Base-by-base conservation (phyloP, 2,888 invertebrate species). In the Nomada hirtipes region DNA sequence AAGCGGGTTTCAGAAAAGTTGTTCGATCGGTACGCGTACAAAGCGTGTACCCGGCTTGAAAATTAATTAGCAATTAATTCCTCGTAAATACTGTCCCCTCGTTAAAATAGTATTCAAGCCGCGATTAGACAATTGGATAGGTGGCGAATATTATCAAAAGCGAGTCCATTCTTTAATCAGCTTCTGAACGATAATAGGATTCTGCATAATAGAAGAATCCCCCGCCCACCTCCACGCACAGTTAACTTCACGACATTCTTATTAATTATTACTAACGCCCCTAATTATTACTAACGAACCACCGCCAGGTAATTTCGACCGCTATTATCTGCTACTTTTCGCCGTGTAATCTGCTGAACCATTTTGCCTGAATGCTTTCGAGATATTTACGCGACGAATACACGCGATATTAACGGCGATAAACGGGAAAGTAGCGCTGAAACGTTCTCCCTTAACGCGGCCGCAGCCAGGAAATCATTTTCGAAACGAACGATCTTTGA, bases 111-210 rank as follows among this genome's bases (percentile, higher is more conserved):
- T 29, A 55, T 50, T 36, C 52, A 26, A n/a, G 23, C 23, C 29
- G 36, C 65, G 55, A 65, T 70, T 55, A 69, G 60, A 63, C 67
- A 29, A 61, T 61, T 50, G 52, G 20, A 13, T 11, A n/a, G 0
- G 13, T 18, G 50, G 20, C 75, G n/a, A 29, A 10, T 86, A 73
- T 86, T 86, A 89, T 85, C 81, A 78, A 85, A 86, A 47, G 83
- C 81, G 76, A 86, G 84, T 88, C 88, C 90, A 88, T 88, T 89
- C 86, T 86, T 90, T 90, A 88, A 90, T 88, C 87, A 83, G 78
- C 71, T 80, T 20, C 73, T 77, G 84, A 83, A 83, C 85, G 87
- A 83, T 88, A 90, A 83, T 79, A 85, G 81, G 73, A 61, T 80
- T 75, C 79, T 63, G 65, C 82, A 77, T 68, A 83, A 83, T 80